phyloP scores from a whole-genome alignment of 2,113 vertebrate species.

The Ochotona curzoniae region DNA sequence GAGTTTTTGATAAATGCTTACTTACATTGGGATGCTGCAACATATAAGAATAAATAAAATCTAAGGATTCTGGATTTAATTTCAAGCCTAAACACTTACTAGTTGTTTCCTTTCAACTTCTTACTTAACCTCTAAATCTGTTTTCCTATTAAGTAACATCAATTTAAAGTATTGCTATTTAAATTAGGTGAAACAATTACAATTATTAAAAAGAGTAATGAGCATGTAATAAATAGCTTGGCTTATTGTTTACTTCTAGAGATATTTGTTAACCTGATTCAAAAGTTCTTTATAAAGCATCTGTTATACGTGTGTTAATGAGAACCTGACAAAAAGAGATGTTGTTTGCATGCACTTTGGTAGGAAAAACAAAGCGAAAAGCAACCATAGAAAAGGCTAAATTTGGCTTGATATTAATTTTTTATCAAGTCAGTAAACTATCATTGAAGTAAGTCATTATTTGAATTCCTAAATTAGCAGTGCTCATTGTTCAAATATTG shows the following conservation, averaged over 20 bases:
- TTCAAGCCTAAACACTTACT: background rate
- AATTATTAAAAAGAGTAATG: slow-evolving; percentile 13
- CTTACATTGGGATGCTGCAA: background rate
- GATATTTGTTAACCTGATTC: slow-evolving; percentile 38
- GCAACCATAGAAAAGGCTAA: background rate
- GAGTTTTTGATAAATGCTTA: background rate
- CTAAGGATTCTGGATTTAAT: slow-evolving; percentile 15
- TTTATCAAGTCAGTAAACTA: background rate
- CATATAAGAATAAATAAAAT: background rate
- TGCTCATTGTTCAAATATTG: background rate
- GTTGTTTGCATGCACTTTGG: background rate
- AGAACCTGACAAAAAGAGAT: slow-evolving; percentile 1
- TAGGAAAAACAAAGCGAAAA: background rate
- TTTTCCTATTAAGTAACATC: slow-evolving; percentile 17
- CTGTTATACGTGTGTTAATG: background rate
- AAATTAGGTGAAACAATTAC: slow-evolving; percentile 1
- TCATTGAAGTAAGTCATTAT: background rate
- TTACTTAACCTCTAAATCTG: background rate
- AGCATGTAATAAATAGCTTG: background rate
- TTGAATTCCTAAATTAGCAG: slow-evolving; percentile 1
- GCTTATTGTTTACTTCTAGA: background rate
- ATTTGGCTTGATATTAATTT: background rate
- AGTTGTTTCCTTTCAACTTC: background rate
- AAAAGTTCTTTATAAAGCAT: background rate
- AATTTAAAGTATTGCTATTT: background rate